Conservation (phyloP, 2,113 vertebrate species). For the Dasyornis broadbenti region DNA sequence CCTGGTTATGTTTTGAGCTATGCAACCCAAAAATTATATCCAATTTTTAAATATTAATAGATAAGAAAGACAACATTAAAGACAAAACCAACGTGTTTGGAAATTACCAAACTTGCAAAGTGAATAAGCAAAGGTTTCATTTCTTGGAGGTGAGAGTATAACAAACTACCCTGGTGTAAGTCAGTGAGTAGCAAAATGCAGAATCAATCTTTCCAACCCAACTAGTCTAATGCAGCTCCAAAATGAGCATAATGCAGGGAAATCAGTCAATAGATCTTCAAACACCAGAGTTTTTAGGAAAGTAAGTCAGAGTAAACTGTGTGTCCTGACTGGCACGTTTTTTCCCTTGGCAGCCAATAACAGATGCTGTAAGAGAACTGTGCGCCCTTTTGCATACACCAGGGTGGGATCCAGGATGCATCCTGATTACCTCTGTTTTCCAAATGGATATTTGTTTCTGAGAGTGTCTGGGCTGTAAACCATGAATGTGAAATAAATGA, state of each 20-base stretch:
- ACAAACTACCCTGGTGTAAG: rapidly evolving
- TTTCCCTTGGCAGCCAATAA: neutral
- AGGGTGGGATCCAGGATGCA: neutral
- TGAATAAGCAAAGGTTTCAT: neutral
- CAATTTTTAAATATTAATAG: neutral
- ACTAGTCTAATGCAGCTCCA: neutral
- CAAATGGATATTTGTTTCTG: neutral
- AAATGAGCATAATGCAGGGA: neutral
- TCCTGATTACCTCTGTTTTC: neutral
- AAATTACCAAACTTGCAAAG: neutral
- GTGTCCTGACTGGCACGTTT: neutral
- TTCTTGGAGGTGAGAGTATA: neutral
- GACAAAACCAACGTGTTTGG: neutral
- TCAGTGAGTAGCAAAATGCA: neutral
- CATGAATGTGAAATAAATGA: neutral
- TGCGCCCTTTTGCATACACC: neutral
- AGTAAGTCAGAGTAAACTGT: neutral
- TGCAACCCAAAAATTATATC: neutral
- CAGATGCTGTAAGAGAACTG: neutral
- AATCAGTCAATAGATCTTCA: neutral
- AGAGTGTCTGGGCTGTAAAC: neutral
- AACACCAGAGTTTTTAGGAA: neutral
- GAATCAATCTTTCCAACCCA: neutral
- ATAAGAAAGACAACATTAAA: neutral
- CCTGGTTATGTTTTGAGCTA: neutral